Percentiles rank a stretch among this genome's conserved stretches.
These are phyloP conservation scores for Scylla paramamosain DNA, from an alignment of 1,140 invertebrate species.

Conservation along the genomic window DNA sequence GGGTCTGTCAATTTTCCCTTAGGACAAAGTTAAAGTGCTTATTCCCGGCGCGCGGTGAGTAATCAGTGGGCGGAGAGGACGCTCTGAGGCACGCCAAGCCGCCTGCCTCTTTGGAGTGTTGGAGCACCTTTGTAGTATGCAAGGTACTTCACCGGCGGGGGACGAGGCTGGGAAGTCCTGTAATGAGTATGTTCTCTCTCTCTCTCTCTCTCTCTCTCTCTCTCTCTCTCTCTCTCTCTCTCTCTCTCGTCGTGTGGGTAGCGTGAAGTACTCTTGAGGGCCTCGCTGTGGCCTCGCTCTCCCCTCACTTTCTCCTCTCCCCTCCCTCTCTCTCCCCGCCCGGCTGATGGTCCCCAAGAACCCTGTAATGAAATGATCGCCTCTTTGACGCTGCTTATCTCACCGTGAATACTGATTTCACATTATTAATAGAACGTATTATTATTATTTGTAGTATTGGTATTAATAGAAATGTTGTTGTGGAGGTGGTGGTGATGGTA, in stretches of 20 bases:
- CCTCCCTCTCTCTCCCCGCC: background rate
- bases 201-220: slow-evolving; percentile 15
- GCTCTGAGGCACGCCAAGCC: background rate
- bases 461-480: too few species aligned
- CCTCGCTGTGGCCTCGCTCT: background rate
- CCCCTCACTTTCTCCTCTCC: background rate
- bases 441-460: too few species aligned
- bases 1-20: background rate
- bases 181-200: slow-evolving; percentile 7
- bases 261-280: background rate
- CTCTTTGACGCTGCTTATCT: too few species aligned
- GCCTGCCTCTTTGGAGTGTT: background rate
- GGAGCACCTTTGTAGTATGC: too few species aligned
- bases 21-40: background rate
- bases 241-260: background rate
- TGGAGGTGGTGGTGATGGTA: too few species aligned
- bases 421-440: too few species aligned
- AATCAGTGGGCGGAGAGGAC: background rate
- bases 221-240: slow-evolving; percentile 20
- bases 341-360: too few species aligned
- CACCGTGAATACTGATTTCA: too few species aligned
- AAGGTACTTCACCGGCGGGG: too few species aligned
- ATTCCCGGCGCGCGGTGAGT: background rate
- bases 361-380: too few species aligned
- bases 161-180: background rate